Conservation (phyloP, 2,888 invertebrate genomes). For the Epistrophe eligans region DNA sequence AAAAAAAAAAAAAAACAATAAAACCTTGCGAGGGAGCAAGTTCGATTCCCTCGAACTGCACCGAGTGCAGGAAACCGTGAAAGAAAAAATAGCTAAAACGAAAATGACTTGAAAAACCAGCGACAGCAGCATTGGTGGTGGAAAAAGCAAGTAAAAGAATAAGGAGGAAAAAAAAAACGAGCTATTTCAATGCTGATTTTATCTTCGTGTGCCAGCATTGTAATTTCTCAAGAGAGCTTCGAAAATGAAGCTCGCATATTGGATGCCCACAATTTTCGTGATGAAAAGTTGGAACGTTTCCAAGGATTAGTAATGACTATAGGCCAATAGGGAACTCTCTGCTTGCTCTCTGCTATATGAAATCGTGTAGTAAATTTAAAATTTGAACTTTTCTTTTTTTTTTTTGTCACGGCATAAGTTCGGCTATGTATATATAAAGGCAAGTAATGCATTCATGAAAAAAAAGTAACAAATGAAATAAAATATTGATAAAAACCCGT, state of each 20-base stretch:
- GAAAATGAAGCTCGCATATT: constrained; percentile 62
- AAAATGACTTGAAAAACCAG: constrained; percentile 49
- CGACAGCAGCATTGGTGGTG: not conserved
- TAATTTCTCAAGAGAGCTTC: constrained; percentile 71
- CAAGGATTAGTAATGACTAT: constrained; percentile 64
- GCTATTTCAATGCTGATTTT: constrained; percentile 71
- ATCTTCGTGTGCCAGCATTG: constrained; percentile 56
- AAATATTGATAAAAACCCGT: too few relatives aligned
- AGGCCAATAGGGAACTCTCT: constrained; percentile 57
- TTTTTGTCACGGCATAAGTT: not conserved
- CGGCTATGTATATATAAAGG: not conserved
- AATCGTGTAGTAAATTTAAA: constrained; percentile 66
- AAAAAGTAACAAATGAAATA: too few relatives aligned
- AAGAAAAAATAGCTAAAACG: constrained; percentile 41
- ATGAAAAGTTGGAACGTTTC: constrained; percentile 70
- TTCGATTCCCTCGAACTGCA: constrained; percentile 65
- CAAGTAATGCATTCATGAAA: not conserved
- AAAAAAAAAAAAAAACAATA: not conserved
- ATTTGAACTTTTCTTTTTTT: constrained; percentile 12
- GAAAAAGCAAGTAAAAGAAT: not conserved
- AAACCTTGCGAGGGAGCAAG: constrained; percentile 46
- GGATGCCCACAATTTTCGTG: constrained; percentile 54
- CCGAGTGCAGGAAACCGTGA: constrained; percentile 69
- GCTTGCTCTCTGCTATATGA: constrained; percentile 29
- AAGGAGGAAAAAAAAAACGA: not conserved